Evolutionary conservation across 2,113 vertebrate genomes (phyloP), one percentile per base, ranked within the genome.

Genomic region (Haemorhous mexicanus): DNA sequence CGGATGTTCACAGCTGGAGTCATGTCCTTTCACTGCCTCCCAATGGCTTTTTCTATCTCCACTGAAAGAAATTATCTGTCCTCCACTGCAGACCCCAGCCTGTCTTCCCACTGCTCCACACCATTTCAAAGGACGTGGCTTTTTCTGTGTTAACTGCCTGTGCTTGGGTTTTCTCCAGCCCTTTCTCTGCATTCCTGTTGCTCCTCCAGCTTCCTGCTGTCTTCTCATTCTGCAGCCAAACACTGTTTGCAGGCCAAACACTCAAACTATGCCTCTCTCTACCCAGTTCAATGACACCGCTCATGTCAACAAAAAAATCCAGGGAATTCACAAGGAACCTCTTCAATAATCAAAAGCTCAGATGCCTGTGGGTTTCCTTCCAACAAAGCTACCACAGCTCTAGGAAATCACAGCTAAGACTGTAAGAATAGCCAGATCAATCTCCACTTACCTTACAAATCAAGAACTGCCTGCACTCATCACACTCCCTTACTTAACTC

Each of bases 271-370:
- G 8, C 56, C 68, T 3, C 0, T 22, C 43, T 69, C 73, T 59
- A 39, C 30, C n/a, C 43, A 78, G 53, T 84, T 95, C 83, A 87
- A 50, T 0, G 9, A 61, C 52, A 87, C 26, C 0, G 24, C 53
- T 91, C 33, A n/a, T 46, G 26, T 87, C 76, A 94, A 84, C 61
- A 68, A 70, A 92, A 66, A 85, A 39, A 9, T n/a, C 33, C 46
- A 72, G 41, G 39, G 69, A 95, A 87, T 84, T 59, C 73, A 63
- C 49, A 68, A 68, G 37, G 28, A 92, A 73, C 63, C 61, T 66
- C 49, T 88, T 91, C 79, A 85, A 52, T 77, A 88, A 95, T 63
- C 86, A 90, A 90, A 94, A 90, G 53, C 53, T 94, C 62, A 73
- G 73, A 58, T 82, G 62, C 53, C 46, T 61, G 44, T 76, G 37